Evolutionary conservation across 1,140 invertebrate species (phyloP).

Genomic region (Platyscapa corneri): DNA sequence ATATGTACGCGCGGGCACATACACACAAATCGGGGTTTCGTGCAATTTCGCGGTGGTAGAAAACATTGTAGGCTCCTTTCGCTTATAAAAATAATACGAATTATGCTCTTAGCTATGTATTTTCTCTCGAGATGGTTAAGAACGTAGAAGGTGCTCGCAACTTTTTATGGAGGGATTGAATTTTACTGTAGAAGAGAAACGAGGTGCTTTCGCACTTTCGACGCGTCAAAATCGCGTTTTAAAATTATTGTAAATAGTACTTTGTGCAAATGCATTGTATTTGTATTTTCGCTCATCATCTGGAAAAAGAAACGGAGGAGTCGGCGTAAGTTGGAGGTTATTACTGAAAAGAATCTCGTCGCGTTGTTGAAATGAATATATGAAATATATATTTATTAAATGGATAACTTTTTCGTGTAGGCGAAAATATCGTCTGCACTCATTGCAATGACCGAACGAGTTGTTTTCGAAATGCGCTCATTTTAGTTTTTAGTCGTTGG

Average conservation of each 20-base stretch:
- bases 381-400: slow-evolving; percentile 32
- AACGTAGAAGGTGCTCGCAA: slow-evolving; percentile 29
- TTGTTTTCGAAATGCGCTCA: slow-evolving; percentile 40
- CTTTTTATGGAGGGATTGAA: slow-evolving; percentile 38
- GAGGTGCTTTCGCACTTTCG: slow-evolving; percentile 43
- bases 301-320: background rate
- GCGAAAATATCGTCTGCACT: background rate
- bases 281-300: slow-evolving; percentile 5
- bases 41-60: slow-evolving; percentile 58
- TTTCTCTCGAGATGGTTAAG: slow-evolving; percentile 6
- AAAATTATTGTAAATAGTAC: slow-evolving; percentile 46
- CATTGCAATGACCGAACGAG: slow-evolving; percentile 12
- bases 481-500: slow-evolving; percentile 28
- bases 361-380: background rate
- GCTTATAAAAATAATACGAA: slow-evolving; percentile 38
- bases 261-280: slow-evolving; percentile 20
- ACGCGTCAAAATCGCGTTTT: slow-evolving; percentile 24
- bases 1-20: slow-evolving; percentile 35
- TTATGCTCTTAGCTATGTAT: slow-evolving; percentile 26
- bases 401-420: slow-evolving; percentile 3
- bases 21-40: slow-evolving; percentile 55
- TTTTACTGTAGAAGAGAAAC: slow-evolving; percentile 26
- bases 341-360: slow-evolving; percentile 8
- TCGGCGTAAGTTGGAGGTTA: slow-evolving; percentile 3
- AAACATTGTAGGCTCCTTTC: slow-evolving; percentile 47